Percentiles rank a stretch among this genome's conserved stretches.
phyloP scores from a whole-genome alignment of 2,888 invertebrate genomes.

The Tethea ocularis region DNA sequence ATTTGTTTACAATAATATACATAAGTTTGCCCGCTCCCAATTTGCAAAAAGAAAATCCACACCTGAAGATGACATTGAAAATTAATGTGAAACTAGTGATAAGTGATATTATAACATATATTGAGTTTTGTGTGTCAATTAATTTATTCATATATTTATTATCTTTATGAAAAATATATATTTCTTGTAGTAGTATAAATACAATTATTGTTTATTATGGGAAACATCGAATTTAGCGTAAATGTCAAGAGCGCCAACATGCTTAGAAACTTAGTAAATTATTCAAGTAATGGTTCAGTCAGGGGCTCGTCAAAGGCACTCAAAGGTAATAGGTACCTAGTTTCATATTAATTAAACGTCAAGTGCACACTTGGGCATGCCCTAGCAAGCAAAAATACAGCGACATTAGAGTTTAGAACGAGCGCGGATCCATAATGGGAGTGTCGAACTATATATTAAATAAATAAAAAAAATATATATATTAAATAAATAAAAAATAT shows the following conservation, averaged over 20 bases:
- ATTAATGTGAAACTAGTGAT: neutral
- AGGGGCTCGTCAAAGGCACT: neutral
- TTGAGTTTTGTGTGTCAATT: no score
- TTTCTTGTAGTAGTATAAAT: no score
- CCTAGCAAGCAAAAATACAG: conserved; percentile 46
- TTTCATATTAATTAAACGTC: conserved; percentile 16
- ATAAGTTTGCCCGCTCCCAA: neutral
- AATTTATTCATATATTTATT: no score
- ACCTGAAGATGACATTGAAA: neutral
- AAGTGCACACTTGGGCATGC: conserved; percentile 16
- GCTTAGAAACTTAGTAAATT: conserved; percentile 1
- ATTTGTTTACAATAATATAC: neutral
- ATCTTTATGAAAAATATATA: no score
- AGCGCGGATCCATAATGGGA: neutral
- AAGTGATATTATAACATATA: no score
- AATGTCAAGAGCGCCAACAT: neutral
- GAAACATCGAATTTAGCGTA: neutral
- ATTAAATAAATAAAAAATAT: no score
- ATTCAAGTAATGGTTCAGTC: neutral
- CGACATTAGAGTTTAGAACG: conserved; percentile 29
- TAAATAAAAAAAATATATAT: neutral
- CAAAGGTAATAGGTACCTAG: neutral
- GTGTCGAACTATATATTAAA: neutral
- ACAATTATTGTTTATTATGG: no score
- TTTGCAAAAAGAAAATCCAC: neutral